Conservation (phyloP, 1,140 invertebrate genomes). For the Neuroterus valhalla region DNA sequence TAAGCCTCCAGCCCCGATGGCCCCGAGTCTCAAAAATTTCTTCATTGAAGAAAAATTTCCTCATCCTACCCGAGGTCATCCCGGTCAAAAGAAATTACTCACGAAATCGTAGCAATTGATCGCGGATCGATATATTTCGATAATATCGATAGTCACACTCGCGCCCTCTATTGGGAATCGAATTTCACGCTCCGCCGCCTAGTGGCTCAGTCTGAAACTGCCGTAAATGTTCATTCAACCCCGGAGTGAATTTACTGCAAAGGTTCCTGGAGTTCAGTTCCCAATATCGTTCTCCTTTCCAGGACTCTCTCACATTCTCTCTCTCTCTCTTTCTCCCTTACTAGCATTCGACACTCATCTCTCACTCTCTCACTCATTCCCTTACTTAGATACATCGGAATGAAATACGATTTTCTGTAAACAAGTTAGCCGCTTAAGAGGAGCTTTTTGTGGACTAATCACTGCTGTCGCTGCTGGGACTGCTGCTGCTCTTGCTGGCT, state of each 20-base stretch:
- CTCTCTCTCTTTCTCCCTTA: conserved; percentile 51
- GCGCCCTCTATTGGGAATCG: conserved; percentile 1
- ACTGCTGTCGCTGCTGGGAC: conserved; percentile 51
- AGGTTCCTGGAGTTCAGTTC: conserved; percentile 43
- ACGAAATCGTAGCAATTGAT: background rate
- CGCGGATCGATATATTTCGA: background rate
- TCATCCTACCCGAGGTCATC: background rate
- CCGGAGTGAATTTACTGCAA: conserved; percentile 7
- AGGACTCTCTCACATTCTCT: conserved; percentile 44
- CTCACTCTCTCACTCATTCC: conserved; percentile 54
- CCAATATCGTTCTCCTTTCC: conserved; percentile 45
- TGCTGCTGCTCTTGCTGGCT: conserved; percentile 53
- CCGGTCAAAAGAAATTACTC: background rate
- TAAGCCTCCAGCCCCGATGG: conserved; percentile 38
- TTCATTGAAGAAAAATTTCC: too few relatives aligned
- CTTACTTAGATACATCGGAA: conserved; percentile 55
- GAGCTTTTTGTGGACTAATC: conserved; percentile 46
- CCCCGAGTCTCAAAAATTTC: conserved; percentile 31
- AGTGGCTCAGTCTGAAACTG: conserved; percentile 16
- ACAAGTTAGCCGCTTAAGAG: conserved; percentile 55
- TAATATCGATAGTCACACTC: background rate
- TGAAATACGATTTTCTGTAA: conserved; percentile 51
- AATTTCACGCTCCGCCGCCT: background rate
- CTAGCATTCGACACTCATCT: conserved; percentile 7
- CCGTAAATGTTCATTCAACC: background rate